These are phyloP conservation scores for Drosophila lacicola DNA, from an alignment of 2,888 invertebrate genomes.

Conservation along the genomic window DNA sequence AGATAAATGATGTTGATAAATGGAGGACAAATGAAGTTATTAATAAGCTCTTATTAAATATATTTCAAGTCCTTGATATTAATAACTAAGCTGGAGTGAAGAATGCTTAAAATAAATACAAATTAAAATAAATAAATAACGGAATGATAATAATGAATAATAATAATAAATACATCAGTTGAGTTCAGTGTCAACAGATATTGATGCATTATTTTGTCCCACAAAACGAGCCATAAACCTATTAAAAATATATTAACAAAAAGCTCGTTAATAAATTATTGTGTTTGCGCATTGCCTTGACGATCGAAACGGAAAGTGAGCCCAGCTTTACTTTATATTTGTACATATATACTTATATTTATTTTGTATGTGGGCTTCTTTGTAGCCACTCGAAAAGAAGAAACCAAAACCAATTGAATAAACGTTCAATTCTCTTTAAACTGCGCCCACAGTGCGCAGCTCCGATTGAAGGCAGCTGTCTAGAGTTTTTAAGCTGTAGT, in stretches of 20 bases:
- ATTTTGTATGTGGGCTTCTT: constrained; percentile 11
- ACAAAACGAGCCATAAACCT: constrained; percentile 8
- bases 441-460: constrained; percentile 24
- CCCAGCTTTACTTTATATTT: constrained; percentile 5
- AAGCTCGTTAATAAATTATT: constrained; percentile 19
- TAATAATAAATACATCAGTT: constrained; percentile 1
- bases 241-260: constrained; percentile 12
- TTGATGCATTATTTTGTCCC: not conserved
- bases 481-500: constrained; percentile 1
- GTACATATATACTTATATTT: not conserved
- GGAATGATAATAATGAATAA: constrained; percentile 1
- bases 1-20: not conserved
- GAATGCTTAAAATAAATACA: no score
- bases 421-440: constrained; percentile 30
- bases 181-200: constrained; percentile 22
- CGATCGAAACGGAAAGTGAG: constrained; percentile 8
- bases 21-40: not conserved
- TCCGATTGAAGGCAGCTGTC: constrained; percentile 26
- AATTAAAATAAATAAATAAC: no score
- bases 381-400: constrained; percentile 2
- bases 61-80: no score
- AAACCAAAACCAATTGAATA: constrained; percentile 47
- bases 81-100: no score
- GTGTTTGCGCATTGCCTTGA: constrained; percentile 36
- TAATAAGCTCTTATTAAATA: not conserved